Evolutionary conservation across 1,140 invertebrate species (phyloP), one percentile per base, ranked within the genome.

Genomic region (Philopotamus ludificatus): DNA sequence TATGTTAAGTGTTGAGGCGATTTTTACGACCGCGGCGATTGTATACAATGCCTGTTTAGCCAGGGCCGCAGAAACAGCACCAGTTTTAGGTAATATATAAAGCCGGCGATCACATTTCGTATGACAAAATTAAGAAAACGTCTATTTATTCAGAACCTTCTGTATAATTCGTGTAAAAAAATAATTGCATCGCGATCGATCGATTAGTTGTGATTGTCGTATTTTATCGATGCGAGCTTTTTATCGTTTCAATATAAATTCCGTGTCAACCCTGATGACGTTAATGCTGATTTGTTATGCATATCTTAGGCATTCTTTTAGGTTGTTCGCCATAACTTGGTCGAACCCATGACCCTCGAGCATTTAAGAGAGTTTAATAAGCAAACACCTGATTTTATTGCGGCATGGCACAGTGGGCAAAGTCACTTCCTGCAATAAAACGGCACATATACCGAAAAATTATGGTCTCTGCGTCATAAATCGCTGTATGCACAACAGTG

Each of bases 1-100:
- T 60, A 60, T 60, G 57, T 60, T 60, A 60, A 60, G 57, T 60
- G 57, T 60, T 60, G 57, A 60, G 44, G 57, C 57, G 57, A 60
- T 60, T 60, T 60, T 60, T 60, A 60, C 57, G 57, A 60, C 57
- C 57, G 21, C 20, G 18, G 26, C 57, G 44, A 26, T 47, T 49
- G 57, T 60, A 60, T 42, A 60, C 57, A 60, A 60, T 60, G 57
- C 42, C 41, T 42, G 44, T 60, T 60, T 60, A 60, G 47, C 34
- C 54, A 41, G n/a, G 3, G 7, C 34, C 3, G 23, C 54, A 57
- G 54, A 34, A 34, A 12, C 20, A 34, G 16, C 21, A 18, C 45
- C n/a, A n/a, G n/a, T n/a, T n/a, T n/a, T n/a, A n/a, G n/a, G n/a
- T n/a, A n/a, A n/a, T n/a, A n/a, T n/a, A n/a, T n/a, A n/a, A n/a